Conservation (phyloP, 2,888 invertebrate genomes). For the Bombylius discolor region DNA sequence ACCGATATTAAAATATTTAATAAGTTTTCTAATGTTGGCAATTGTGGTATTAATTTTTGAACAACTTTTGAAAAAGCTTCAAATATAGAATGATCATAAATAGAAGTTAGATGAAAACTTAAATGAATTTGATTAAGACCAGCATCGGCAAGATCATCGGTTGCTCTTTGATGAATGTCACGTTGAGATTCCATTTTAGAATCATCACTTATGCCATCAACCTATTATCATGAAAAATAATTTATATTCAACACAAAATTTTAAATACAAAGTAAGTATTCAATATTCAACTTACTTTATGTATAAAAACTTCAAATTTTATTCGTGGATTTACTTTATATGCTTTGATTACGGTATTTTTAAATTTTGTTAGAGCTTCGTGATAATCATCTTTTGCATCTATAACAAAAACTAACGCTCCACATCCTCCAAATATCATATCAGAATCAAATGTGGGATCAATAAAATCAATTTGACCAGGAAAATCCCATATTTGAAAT, state of each 20-base stretch:
- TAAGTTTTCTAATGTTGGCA: conserved; percentile 92
- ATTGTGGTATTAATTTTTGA: conserved; percentile 94
- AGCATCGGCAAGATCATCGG: conserved; percentile 84
- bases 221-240: conserved; percentile 36
- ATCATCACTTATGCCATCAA: conserved; percentile 97
- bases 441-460: conserved; percentile 93
- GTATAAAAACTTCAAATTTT: conserved; percentile 97
- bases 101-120: conserved; percentile 94
- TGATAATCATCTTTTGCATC: conserved; percentile 97
- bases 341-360: conserved; percentile 86
- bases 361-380: conserved; percentile 86
- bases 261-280: no score
- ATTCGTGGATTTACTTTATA: conserved; percentile 92
- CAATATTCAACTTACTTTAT: conserved; percentile 50
- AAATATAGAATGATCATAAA: conserved; percentile 99
- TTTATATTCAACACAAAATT: neutral
- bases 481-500: conserved; percentile 99
- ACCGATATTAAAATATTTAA: conserved; percentile 96
- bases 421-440: conserved; percentile 92
- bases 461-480: conserved; percentile 96
- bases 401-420: conserved; percentile 96
- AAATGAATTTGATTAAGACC: conserved; percentile 78
- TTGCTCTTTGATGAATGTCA: conserved; percentile 94
- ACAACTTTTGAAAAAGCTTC: conserved; percentile 99
- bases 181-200: conserved; percentile 98